Conservation (phyloP, 2,888 invertebrate species). For the Catocala fraxini region DNA sequence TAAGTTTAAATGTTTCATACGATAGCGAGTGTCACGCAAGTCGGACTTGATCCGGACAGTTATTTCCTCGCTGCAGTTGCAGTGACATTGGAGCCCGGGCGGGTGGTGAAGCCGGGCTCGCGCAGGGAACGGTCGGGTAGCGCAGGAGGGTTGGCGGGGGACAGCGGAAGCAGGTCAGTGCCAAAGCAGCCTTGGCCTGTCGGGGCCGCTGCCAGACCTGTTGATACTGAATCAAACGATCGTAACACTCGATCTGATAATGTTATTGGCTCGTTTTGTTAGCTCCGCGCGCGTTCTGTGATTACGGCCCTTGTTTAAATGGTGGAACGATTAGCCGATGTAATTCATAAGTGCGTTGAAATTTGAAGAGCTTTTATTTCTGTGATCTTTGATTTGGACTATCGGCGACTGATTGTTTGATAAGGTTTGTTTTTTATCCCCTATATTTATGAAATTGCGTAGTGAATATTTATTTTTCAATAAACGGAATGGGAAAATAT, state of each 20-base stretch:
- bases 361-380: not conserved
- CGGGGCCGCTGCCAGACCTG: constrained; percentile 64
- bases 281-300: constrained; percentile 14
- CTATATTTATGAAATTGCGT: not conserved
- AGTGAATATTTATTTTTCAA: too few relatives aligned
- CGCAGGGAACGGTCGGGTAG: constrained; percentile 26
- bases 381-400: not conserved
- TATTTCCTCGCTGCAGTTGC: constrained; percentile 51
- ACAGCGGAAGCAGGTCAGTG: constrained; percentile 71
- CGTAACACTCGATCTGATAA: constrained; percentile 37
- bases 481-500: too few relatives aligned
- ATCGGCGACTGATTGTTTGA: not conserved
- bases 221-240: constrained; percentile 62
- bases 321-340: constrained; percentile 1
- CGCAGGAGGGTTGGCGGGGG: constrained; percentile 8
- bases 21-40: constrained; percentile 14
- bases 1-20: not conserved
- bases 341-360: constrained; percentile 11
- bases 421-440: not conserved
- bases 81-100: constrained; percentile 39
- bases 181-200: constrained; percentile 69
- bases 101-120: constrained; percentile 40
- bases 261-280: constrained; percentile 30
- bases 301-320: constrained; percentile 14
- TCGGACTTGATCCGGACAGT: constrained; percentile 19